These are phyloP conservation scores for Noctua comes DNA, from an alignment of 2,888 invertebrate genomes.

Conservation along the genomic window DNA sequence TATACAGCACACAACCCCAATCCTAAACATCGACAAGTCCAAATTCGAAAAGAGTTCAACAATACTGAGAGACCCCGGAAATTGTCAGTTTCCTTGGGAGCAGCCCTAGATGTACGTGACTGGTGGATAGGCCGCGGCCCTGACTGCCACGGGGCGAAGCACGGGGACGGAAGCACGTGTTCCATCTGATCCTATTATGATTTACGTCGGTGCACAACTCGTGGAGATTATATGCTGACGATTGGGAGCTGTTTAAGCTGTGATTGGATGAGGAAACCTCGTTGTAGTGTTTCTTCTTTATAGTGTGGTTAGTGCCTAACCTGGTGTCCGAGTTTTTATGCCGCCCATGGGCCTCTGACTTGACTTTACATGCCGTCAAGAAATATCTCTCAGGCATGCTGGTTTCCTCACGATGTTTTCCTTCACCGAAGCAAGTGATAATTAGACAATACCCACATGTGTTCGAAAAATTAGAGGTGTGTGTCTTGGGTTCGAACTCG, in stretches of 20 bases:
- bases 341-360: no score
- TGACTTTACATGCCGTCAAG: no score
- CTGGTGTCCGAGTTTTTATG: no score
- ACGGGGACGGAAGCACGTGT: constrained; percentile 66
- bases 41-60: constrained; percentile 3
- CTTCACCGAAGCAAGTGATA: no score
- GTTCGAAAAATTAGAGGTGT: no score
- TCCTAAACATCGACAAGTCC: background rate
- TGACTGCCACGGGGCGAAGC: constrained; percentile 53
- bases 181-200: constrained; percentile 64
- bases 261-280: constrained; percentile 11
- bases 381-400: no score
- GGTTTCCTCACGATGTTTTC: no score
- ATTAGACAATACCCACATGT: no score
- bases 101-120: constrained; percentile 52
- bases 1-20: background rate
- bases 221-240: constrained; percentile 32
- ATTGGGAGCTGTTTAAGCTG: constrained; percentile 10
- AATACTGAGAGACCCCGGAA: constrained; percentile 34
- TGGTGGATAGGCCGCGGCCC: constrained; percentile 39
- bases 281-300: background rate
- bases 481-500: no score
- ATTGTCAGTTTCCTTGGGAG: constrained; percentile 26
- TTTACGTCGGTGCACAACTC: constrained; percentile 49
- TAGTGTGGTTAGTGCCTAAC: no score